A percentile compares a stretch with the other conserved stretches of the same genome.
Conservation (phyloP, 2,797 vertebrate species). For the Artibeus lituratus region DNA sequence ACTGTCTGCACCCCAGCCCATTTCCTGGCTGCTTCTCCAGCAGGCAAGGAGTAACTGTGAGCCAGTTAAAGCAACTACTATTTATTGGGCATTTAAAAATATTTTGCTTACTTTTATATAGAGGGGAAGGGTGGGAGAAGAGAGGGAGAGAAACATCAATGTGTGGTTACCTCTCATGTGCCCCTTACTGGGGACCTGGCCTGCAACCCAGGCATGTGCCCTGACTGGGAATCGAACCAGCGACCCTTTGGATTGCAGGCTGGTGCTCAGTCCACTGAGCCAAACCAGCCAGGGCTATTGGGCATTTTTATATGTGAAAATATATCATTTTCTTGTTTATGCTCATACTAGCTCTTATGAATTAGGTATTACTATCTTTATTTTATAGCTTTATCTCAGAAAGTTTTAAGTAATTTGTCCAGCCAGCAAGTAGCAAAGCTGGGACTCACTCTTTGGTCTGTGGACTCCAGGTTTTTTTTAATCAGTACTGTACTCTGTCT, state of each 20-base stretch:
- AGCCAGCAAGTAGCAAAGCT: background rate
- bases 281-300: no score
- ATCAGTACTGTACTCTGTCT: background rate
- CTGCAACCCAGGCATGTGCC: no score
- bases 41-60: background rate
- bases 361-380: background rate
- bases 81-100: background rate
- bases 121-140: no score
- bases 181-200: no score
- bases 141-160: no score
- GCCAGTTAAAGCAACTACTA: background rate
- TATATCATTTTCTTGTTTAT: background rate
- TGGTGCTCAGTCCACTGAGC: no score
- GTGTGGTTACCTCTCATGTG: no score
- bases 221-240: no score
- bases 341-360: background rate
- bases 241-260: no score
- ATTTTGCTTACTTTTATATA: no score
- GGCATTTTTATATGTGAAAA: background rate
- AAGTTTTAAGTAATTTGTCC: background rate
- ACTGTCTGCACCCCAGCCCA: accelerated
- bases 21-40: constrained; percentile 17
- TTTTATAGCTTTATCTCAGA: background rate
- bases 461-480: background rate
- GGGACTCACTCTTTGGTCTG: background rate